These are phyloP conservation scores for Monoplex corrugatus DNA, from an alignment of 2,888 invertebrate species.

Conservation along the genomic window DNA sequence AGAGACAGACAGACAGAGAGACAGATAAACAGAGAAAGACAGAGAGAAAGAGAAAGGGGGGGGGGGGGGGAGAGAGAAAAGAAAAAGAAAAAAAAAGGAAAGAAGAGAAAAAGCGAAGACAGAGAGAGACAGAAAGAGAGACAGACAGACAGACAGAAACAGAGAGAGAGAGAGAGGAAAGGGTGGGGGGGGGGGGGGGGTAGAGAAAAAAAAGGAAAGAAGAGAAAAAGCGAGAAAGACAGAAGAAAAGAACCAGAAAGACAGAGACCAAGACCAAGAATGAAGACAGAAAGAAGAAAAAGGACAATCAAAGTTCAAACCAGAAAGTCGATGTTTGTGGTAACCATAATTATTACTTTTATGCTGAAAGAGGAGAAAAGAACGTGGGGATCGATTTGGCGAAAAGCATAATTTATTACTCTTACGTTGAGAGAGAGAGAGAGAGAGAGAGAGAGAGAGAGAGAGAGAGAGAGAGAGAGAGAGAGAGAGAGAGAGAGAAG, in stretches of 20 bases:
- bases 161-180: not conserved
- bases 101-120: no score
- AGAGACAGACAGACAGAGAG: no score
- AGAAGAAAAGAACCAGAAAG: no score
- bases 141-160: not conserved
- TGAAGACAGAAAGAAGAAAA: not conserved
- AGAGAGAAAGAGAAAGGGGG: no score
- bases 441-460: conserved; percentile 27
- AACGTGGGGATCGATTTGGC: no score
- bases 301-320: not conserved
- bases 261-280: no score
- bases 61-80: no score
- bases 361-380: not conserved
- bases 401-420: no score
- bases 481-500: not conserved
- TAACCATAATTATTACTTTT: not conserved
- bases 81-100: no score
- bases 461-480: conserved; percentile 33
- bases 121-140: not conserved
- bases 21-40: no score
- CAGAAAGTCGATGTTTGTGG: not conserved
- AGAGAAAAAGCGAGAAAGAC: no score
- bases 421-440: not conserved
- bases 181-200: not conserved
- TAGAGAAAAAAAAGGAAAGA: not conserved